Evolutionary conservation across 1,140 invertebrate genomes (phyloP).

Genomic region (Drosophila melanogaster): Release_6_plus_ISO1_MT NT_037436.4:3607001-3607500

Average conservation of each 20-base stretch:
- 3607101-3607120: not conserved
- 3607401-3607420: conserved; percentile 41
- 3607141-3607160: too few relatives aligned
- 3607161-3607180: too few relatives aligned
- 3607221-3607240: not conserved
- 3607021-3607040: conserved; percentile 29
- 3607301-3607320: not conserved
- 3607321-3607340: conserved; percentile 61
- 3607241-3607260: not conserved
- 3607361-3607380: conserved; percentile 37
- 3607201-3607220: too few relatives aligned
- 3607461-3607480: conserved; percentile 12
- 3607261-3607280: conserved; percentile 14
- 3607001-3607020: conserved; percentile 40
- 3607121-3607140: not conserved
- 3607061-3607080: not conserved
- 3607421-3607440: conserved; percentile 58
- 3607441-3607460: conserved; percentile 29
- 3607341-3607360: conserved; percentile 72
- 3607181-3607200: too few relatives aligned
- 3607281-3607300: conserved; percentile 3
- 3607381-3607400: conserved; percentile 69
- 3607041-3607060: conserved; percentile 6
- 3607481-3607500: conserved; percentile 84
- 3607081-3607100: not conserved